These are phyloP conservation scores for Lophius piscatorius DNA, from an alignment of 2,113 vertebrate species.

Conservation along the genomic window DNA sequence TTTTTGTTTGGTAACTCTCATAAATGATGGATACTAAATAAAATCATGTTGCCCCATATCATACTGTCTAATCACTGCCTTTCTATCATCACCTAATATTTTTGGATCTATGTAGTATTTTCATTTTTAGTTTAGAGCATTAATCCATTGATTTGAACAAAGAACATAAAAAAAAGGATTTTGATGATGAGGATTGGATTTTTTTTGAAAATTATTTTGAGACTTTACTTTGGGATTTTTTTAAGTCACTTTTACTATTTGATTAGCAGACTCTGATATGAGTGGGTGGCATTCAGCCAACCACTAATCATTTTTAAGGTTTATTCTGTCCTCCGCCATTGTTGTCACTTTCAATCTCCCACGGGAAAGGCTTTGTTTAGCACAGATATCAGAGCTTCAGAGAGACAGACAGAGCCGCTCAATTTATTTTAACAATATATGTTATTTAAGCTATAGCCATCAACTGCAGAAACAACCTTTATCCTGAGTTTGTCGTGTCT, in stretches of 20 bases:
- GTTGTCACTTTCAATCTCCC: conserved; percentile 77
- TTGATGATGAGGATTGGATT: conserved; percentile 4
- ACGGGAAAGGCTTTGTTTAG: conserved; percentile 75
- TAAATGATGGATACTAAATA: neutral
- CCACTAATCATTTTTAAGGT: conserved; percentile 74
- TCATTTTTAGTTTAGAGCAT: neutral
- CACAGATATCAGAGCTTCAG: conserved; percentile 58
- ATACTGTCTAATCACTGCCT: neutral
- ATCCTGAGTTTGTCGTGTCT: conserved; percentile 16
- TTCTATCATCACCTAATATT: conserved; percentile 2
- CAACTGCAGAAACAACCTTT: conserved; percentile 20
- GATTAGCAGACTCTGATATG: conserved; percentile 70
- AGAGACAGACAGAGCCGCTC: conserved; percentile 49
- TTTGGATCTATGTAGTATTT: neutral
- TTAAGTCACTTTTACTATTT: conserved; percentile 30
- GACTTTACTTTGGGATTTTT: conserved; percentile 24
- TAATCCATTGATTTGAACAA: neutral
- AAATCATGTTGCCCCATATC: neutral
- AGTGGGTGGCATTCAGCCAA: conserved; percentile 71
- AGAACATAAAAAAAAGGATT: conserved; percentile 2
- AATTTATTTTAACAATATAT: conserved; percentile 28
- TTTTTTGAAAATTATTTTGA: neutral
- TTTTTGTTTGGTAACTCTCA: conserved; percentile 4
- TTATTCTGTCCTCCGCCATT: conserved; percentile 72
- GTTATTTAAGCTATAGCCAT: conserved; percentile 45